Evolutionary conservation across 2,888 invertebrate genomes (phyloP).

Genomic region (Escarpia spicata): DNA sequence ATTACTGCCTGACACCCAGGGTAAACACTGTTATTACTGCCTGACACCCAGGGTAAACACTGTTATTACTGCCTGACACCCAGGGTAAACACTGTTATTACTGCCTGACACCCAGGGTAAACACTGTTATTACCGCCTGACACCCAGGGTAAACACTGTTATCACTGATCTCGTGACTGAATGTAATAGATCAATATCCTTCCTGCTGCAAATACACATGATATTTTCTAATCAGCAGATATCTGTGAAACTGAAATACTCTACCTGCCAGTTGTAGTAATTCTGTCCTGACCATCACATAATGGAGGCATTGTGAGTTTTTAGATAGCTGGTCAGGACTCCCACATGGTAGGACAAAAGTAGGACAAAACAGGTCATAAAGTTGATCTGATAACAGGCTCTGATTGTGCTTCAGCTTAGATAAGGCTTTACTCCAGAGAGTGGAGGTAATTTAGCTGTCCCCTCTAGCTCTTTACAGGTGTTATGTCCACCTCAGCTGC

Average conservation of each 20-base stretch:
- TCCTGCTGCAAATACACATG: background rate
- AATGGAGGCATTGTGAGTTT: background rate
- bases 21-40: background rate
- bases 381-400: background rate
- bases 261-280: background rate
- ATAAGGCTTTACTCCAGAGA: background rate
- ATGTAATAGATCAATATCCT: background rate
- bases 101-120: background rate
- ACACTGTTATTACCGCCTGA: background rate
- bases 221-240: background rate
- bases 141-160: background rate
- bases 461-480: background rate
- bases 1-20: background rate
- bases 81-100: background rate
- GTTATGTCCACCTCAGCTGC: background rate
- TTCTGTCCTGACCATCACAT: background rate
- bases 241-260: background rate
- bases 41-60: background rate
- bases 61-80: background rate
- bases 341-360: background rate
- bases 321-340: background rate
- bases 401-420: background rate
- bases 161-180: background rate
- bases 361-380: background rate
- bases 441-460: background rate